Evolutionary conservation across 2,888 invertebrate species (phyloP), one percentile per base, ranked within the genome.

Genomic region (Elegia similella): DNA sequence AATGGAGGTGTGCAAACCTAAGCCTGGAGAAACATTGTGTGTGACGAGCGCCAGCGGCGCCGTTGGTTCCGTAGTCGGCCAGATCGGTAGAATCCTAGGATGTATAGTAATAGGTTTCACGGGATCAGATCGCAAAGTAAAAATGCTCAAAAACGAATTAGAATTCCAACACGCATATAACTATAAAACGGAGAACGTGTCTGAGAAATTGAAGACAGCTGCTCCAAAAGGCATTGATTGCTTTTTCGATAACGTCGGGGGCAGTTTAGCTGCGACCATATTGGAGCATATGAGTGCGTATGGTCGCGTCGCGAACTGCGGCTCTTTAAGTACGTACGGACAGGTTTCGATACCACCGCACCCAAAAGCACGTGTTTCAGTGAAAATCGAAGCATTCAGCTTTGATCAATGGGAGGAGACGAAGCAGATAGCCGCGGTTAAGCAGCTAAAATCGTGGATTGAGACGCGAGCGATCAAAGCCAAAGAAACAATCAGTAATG

Each of bases 201-300:
- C 76, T 8, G 58, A 54, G 0, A 73, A 86, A 29, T 75, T 95
- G 57, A 87, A 85, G 57, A 83, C 92, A 73, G 82, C 80, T 43
- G 93, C 94, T 3, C 93, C 94, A 0, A 78, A 93, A 7, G 95
- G 95, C 2, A 81, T 95, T 0, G 94, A 95, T 70, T 94, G 94
- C 65, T 95, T 93, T 71, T 95, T 95, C 72, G 95, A 95, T 70
- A 95, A 95, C 71, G 95, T 94, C 15, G 95, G 95, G 0, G 94
- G 95, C 2, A 88, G 90, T n/a, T 82, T 94, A 38, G 91, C 93
- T 6, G 79, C 81, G 16, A 78, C 69, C 0, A 91, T 94, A 12
- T 76, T 94, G 55, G 78, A 83, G 44, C 92, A 92, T 61, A 94
- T 95, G 94, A 94, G 92, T 38, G 58, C 62, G 6, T 82, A 79